A percentile compares a stretch with the other conserved stretches of the same genome.
phyloP scores from a whole-genome alignment of 2,888 invertebrate species.

The Hemistola chrysoprasaria region DNA sequence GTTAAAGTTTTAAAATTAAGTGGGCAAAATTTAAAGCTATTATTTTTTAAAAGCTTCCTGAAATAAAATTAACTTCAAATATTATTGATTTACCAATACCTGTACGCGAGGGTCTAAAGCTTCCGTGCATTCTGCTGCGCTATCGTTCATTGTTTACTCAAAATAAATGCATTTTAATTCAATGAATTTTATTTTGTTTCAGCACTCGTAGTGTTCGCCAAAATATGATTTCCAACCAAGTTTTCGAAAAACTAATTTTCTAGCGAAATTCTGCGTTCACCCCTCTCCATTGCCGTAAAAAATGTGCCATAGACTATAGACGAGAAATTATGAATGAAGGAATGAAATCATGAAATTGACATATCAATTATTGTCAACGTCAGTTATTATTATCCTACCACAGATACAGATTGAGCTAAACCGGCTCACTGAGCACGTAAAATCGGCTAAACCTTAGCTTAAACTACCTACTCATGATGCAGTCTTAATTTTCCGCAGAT shows the following conservation, averaged over 20 bases:
- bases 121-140: conserved; percentile 84
- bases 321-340: not conserved
- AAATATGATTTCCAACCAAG: conserved; percentile 29
- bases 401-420: too few relatives aligned
- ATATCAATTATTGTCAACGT: too few relatives aligned
- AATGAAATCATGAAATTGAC: too few relatives aligned
- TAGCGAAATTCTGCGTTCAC: conserved; percentile 2
- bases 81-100: conserved; percentile 76
- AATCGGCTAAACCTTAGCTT: too few relatives aligned
- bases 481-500: too few relatives aligned
- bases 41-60: conserved; percentile 5
- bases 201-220: conserved; percentile 30
- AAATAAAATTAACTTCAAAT: conserved; percentile 37
- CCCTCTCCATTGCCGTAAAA: conserved; percentile 7
- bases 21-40: not conserved
- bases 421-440: too few relatives aligned
- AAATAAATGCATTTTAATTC: conserved; percentile 56
- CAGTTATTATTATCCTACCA: too few relatives aligned
- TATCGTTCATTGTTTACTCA: conserved; percentile 82
- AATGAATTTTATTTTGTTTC: conserved; percentile 32
- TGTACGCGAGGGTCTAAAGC: conserved; percentile 92
- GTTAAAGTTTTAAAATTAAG: not conserved
- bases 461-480: too few relatives aligned
- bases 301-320: conserved; percentile 1
- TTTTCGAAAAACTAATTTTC: conserved; percentile 2